Evolutionary conservation across 2,888 invertebrate genomes (phyloP).

Genomic region (Idaea aversata): DNA sequence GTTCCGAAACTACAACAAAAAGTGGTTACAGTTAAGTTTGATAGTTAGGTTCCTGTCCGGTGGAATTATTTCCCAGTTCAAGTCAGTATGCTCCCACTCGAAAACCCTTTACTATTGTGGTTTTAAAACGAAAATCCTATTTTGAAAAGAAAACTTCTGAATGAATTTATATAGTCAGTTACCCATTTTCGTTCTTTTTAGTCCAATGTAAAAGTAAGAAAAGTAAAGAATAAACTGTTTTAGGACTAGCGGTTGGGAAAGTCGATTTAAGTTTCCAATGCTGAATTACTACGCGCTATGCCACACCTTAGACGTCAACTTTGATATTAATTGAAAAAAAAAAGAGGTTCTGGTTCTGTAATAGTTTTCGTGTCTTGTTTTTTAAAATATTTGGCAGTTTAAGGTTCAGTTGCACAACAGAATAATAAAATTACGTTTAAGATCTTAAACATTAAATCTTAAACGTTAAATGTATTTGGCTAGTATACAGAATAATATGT

Average conservation of each 20-base stretch:
- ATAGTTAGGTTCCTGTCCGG: not conserved
- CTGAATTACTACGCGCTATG: constrained; percentile 13
- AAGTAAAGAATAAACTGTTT: constrained; percentile 14
- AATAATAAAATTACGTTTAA: too few species aligned
- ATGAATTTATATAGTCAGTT: constrained; percentile 12
- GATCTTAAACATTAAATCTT: too few species aligned
- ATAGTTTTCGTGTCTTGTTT: too few species aligned
- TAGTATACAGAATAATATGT: too few species aligned
- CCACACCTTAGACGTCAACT: too few species aligned
- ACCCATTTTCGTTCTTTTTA: constrained; percentile 10
- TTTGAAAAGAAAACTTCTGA: constrained; percentile 11
- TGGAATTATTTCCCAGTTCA: not conserved
- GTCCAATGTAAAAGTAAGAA: constrained; percentile 16
- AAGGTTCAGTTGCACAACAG: too few species aligned
- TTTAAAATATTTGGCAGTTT: too few species aligned
- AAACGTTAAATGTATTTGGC: too few species aligned
- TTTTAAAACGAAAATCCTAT: constrained; percentile 13
- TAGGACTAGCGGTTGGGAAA: constrained; percentile 17
- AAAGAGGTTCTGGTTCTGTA: too few species aligned
- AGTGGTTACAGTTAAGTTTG: not conserved
- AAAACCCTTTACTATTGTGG: constrained; percentile 7
- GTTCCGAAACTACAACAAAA: not conserved
- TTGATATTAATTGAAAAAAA: too few species aligned
- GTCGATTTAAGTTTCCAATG: constrained; percentile 26
- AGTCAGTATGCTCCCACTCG: constrained; percentile 2